Conservation (phyloP, 2,113 vertebrate species). For the Lontra canadensis region DNA sequence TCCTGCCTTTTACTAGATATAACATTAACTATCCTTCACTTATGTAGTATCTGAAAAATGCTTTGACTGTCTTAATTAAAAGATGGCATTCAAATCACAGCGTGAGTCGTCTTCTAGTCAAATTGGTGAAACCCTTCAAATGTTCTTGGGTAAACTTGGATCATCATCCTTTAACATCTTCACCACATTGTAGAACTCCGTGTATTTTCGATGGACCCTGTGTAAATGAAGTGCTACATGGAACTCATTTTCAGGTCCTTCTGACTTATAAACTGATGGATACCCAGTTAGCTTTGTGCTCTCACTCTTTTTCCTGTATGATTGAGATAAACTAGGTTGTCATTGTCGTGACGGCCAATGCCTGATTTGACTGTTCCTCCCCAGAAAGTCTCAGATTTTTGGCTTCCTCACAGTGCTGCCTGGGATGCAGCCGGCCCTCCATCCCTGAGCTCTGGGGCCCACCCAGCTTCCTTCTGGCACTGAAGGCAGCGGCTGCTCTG, state of each 20-base stretch:
- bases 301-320: neutral
- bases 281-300: neutral
- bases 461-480: slow-evolving; percentile 78
- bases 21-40: neutral
- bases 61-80: slow-evolving; percentile 47
- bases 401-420: slow-evolving; percentile 52
- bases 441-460: slow-evolving; percentile 50
- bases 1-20: neutral
- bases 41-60: slow-evolving; percentile 6
- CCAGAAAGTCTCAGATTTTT: slow-evolving; percentile 48
- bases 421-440: slow-evolving; percentile 55
- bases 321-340: slow-evolving; percentile 27
- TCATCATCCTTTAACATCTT: neutral
- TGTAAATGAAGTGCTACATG: slow-evolving; percentile 16
- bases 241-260: slow-evolving; percentile 15
- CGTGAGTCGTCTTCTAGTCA: slow-evolving; percentile 10
- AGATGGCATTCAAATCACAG: neutral
- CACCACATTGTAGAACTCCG: neutral
- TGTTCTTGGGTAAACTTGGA: neutral
- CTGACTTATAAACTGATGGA: neutral
- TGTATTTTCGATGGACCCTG: neutral
- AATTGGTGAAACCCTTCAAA: neutral
- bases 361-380: slow-evolving; percentile 54
- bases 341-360: neutral
- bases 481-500: slow-evolving; percentile 69